Evolutionary conservation across 2,113 vertebrate genomes (phyloP), one percentile per base, ranked within the genome.

Genomic region (Lipophrys pholis): DNA sequence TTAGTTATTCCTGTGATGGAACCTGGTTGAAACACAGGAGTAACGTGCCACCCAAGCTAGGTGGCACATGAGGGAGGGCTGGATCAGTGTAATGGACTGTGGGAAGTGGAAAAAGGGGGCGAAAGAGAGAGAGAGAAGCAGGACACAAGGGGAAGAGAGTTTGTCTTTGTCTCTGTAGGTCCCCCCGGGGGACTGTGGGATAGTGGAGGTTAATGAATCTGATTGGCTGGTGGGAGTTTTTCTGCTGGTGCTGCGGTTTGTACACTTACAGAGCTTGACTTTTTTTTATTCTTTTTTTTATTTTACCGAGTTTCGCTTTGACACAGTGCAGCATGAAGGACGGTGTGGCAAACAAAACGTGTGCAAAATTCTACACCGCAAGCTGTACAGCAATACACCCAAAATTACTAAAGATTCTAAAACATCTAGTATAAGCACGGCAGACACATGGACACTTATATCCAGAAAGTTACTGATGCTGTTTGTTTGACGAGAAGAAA

Each of bases 131-230:
- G 65, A 45, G 68, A 43, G 75, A 70, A 11, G 7, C 81, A 89
- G 90, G 87, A 89, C 87, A 87, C 88, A 74, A 73, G 82, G 72
- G 78, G 75, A 74, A 83, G 74, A 82, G 88, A 89, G 91, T 92
- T 93, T 93, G 91, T 93, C 91, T 92, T 90, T 94, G 89, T 93
- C 91, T 93, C 81, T 83, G 67, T 85, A 62, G 77, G 82, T 82
- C 63, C 81, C 85, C 75, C 38, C 55, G 75, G 76, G 90, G 88
- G 85, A 86, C 87, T 88, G 83, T 88, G 82, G 88, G 80, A 90
- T 87, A 73, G 85, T 90, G 78, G 87, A 91, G 92, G 91, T 92
- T 94, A 94, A 93, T 93, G 92, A 93, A 87, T 86, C 78, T 91
- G 91, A 91, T 93, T 90, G 89, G 86, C 69, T 89, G 74, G 52